A percentile compares a stretch with the other conserved stretches of the same genome.
These are phyloP conservation scores for Zalophus californianus DNA, from an alignment of 2,797 vertebrate genomes.

Conservation along the genomic window DNA sequence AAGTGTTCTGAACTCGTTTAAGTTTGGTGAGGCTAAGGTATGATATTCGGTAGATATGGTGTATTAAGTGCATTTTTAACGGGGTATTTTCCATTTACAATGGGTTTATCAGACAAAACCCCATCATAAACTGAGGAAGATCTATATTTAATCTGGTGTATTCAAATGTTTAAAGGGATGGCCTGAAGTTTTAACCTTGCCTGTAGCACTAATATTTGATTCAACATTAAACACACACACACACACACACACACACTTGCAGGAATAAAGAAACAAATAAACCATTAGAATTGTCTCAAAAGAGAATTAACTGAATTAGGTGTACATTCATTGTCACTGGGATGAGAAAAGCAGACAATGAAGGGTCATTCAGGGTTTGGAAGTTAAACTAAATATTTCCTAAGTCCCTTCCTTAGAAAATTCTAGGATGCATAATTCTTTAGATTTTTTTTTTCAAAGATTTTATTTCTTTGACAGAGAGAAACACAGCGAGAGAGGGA, in stretches of 20 bases:
- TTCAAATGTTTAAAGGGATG: not conserved
- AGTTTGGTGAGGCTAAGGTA: not conserved
- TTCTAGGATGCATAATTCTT: not conserved
- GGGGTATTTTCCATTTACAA: not conserved
- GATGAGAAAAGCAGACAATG: not conserved
- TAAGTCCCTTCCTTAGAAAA: not conserved
- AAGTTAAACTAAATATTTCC: not conserved
- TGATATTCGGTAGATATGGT: not conserved
- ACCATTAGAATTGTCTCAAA: not conserved
- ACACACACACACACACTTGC: not conserved
- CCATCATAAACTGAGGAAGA: not conserved
- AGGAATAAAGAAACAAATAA: not conserved
- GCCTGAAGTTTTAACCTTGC: not conserved
- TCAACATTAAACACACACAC: slow-evolving; percentile 1
- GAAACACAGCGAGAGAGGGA: no score
- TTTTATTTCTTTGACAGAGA: no score
- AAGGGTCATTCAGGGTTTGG: not conserved
- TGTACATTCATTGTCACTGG: not conserved
- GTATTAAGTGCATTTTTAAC: not conserved
- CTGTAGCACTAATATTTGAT: not conserved
- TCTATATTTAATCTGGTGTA: not conserved
- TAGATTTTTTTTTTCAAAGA: not conserved
- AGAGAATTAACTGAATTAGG: not conserved
- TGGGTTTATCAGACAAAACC: not conserved
- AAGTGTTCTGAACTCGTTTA: not conserved